phyloP scores from a whole-genome alignment of 2,113 vertebrate genomes.

The Sclerurus mexicanus region DNA sequence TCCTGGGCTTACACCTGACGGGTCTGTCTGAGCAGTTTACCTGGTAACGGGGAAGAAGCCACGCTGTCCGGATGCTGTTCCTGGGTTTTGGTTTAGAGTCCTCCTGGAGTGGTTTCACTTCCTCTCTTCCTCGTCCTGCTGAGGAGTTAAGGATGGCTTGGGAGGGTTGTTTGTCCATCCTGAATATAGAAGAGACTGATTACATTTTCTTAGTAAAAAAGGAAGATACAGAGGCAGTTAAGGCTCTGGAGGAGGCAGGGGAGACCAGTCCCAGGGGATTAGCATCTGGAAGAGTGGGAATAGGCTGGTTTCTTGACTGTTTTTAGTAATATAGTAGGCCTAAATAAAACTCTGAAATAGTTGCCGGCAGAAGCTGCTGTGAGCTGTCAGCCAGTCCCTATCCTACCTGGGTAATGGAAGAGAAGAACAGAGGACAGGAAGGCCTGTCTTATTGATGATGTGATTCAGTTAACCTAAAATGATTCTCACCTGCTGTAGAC shows the following conservation, averaged over 20 bases:
- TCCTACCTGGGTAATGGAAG: neutral
- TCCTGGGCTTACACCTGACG: neutral
- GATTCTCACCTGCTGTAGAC: neutral
- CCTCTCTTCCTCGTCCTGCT: neutral
- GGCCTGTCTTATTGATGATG: neutral
- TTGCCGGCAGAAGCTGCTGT: neutral
- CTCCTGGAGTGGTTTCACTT: neutral
- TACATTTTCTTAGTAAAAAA: neutral
- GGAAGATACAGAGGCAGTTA: neutral
- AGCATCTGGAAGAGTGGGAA: neutral
- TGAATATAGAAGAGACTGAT: neutral
- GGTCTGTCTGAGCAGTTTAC: neutral
- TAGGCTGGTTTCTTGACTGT: neutral
- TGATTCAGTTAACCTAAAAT: neutral
- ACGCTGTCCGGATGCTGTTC: neutral
- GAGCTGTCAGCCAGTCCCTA: neutral
- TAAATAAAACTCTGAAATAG: neutral
- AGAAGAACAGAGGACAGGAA: neutral
- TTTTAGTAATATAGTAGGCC: neutral
- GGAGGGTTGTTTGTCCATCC: neutral
- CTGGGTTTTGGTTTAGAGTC: neutral
- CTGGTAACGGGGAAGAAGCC: neutral
- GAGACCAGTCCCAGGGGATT: neutral
- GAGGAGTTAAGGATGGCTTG: neutral
- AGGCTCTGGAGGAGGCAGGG: neutral